Percentiles rank a stretch among this genome's conserved stretches.
These are phyloP conservation scores for Alaudala cheleensis DNA, from an alignment of 2,113 vertebrate species.

Conservation along the genomic window DNA sequence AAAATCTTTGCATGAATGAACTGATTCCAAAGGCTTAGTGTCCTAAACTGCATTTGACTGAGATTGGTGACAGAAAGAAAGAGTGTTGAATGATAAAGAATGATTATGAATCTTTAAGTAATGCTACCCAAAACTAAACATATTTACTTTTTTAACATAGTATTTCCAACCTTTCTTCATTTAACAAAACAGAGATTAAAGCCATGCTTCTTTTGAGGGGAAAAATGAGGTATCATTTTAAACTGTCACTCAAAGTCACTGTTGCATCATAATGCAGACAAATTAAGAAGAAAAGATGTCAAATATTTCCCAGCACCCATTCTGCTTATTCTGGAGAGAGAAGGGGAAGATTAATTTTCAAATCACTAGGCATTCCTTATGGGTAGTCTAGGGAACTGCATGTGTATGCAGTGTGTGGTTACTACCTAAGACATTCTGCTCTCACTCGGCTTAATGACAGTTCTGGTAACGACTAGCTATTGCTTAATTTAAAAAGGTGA, in stretches of 20 bases:
- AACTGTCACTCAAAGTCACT: not conserved
- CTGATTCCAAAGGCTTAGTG: not conserved
- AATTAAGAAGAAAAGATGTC: not conserved
- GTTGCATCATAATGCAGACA: not conserved
- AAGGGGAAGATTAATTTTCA: not conserved
- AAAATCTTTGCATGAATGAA: not conserved
- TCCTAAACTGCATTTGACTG: not conserved
- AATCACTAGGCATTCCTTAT: not conserved
- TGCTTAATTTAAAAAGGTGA: not conserved
- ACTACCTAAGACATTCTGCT: not conserved
- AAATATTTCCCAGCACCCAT: not conserved
- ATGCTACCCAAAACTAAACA: not conserved
- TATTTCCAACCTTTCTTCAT: not conserved
- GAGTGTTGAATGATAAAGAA: not conserved
- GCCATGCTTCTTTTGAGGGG: not conserved
- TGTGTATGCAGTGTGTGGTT: not conserved
- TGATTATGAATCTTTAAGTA: not conserved
- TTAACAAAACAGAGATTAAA: not conserved
- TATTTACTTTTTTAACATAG: not conserved
- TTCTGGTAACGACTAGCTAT: not conserved
- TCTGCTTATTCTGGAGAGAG: not conserved
- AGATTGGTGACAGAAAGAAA: not conserved
- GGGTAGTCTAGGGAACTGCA: not conserved
- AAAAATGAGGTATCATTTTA: not conserved
- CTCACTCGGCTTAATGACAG: not conserved